These are phyloP conservation scores for Typhlichthys subterraneus DNA, from an alignment of 2,797 vertebrate genomes.

Conservation along the genomic window DNA sequence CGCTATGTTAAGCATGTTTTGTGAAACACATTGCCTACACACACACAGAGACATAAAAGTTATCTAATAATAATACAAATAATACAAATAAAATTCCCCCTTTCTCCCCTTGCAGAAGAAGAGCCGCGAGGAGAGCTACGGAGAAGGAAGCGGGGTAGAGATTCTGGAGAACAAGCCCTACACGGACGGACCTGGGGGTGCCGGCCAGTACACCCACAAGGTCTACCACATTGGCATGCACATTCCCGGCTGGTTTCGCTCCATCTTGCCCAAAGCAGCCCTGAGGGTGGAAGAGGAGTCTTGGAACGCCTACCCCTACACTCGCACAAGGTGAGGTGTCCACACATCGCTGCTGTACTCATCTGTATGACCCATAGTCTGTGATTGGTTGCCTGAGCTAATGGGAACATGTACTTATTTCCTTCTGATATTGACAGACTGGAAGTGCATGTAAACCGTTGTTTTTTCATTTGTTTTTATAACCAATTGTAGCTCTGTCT, in stretches of 20 bases:
- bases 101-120: constrained; percentile 85
- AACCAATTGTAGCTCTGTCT: constrained; percentile 42
- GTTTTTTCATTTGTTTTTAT: constrained; percentile 25
- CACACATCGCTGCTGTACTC: no score
- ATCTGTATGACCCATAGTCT: neutral
- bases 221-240: constrained; percentile 99
- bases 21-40: no score
- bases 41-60: no score
- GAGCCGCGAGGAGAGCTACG: constrained; percentile 95
- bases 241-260: constrained; percentile 98
- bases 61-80: no score
- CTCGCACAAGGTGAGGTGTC: constrained; percentile 85
- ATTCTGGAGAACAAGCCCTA: constrained; percentile 97
- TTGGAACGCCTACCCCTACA: constrained; percentile 96
- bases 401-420: no score
- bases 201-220: constrained; percentile 96
- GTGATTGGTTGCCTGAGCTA: no score
- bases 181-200: constrained; percentile 91
- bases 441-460: constrained; percentile 54
- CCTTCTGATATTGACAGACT: constrained; percentile 56
- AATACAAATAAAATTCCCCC: no score
- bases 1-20: no score
- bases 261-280: constrained; percentile 93
- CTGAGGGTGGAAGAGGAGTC: constrained; percentile 93
- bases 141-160: constrained; percentile 96